phyloP scores from a whole-genome alignment of 2,797 vertebrate species.

The Trichosurus vulpecula region DNA sequence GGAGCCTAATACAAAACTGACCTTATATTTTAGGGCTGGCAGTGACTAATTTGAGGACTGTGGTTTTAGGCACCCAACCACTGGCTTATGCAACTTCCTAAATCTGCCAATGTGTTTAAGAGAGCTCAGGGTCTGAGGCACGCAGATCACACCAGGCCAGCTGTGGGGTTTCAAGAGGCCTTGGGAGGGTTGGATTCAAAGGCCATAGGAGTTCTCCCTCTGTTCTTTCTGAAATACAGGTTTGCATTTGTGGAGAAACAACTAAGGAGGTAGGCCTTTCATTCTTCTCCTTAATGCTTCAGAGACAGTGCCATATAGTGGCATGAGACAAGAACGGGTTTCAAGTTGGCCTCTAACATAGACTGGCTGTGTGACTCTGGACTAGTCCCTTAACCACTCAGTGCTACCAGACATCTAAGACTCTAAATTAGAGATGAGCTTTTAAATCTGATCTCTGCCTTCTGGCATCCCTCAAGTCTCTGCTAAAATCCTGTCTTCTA shows the following conservation, averaged over 20 bases:
- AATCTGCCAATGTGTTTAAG: conserved; percentile 10
- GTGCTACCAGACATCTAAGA: background rate
- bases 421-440: no score
- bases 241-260: background rate
- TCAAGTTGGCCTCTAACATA: background rate
- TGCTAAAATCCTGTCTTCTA: no score
- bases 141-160: background rate
- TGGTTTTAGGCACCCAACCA: conserved; percentile 54
- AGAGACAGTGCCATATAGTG: no score
- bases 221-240: conserved; percentile 4
- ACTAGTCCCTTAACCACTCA: no score
- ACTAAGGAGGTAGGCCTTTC: background rate
- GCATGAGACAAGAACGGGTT: background rate
- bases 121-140: background rate
- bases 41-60: conserved; percentile 33
- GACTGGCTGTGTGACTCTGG: background rate
- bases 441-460: no score
- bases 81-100: conserved; percentile 64
- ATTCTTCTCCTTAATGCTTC: background rate
- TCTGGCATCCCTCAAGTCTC: no score
- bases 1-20: conserved; percentile 59
- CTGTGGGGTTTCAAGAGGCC: background rate
- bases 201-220: background rate
- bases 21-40: conserved; percentile 56
- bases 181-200: background rate